Base-by-base conservation (phyloP, 1,140 invertebrate species). In the Camponotus vicinus region DNA sequence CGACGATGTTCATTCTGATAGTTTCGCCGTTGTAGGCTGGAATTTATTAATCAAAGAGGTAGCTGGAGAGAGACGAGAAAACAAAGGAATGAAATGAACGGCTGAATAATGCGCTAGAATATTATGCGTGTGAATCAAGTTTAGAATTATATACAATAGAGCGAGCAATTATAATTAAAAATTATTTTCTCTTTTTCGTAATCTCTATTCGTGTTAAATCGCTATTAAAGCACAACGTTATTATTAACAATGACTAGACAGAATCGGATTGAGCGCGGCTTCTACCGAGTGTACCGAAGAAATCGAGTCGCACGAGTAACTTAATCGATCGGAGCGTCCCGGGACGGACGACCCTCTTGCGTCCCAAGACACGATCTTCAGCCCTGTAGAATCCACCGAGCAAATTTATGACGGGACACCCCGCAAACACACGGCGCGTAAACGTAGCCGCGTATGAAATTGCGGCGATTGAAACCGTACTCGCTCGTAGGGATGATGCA, bases 11-110 rank as follows among this genome's bases (percentile, higher is more conserved):
- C 59, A 78, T 85, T 76, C 82, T 61, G 73, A 75, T 52, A 85
- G 77, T 86, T 83, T 83, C 69, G 79, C 79, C 34, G 40, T 83
- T 83, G 79, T 83, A 83, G 73, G 40, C 45, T 61, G 52, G 69
- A 63, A 73, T 73, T 83, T 83, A 73, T 83, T 83, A 83, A 83
- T 83, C 79, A 73, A 67, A 57, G 71, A 83, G 64, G 78, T 59
- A 32, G 21, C 37, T 37, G 42, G 49, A 86, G 79, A 86, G 73
- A 86, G 61, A 83, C 77, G 21, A 11, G 55, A 75, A 32, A 40
- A 49, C 11, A 45, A 32, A 71, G 11, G 27, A n/a, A 4, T 71
- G 59, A 79, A 37, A 57, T 66, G 49, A 27, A 52, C 52, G 63
- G 49, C 21, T 21, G 37, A 64, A 76, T 76, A 64, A 49, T 49